Conservation (phyloP, 2,797 vertebrate genomes). For the Lepilemur septentrionalis region DNA sequence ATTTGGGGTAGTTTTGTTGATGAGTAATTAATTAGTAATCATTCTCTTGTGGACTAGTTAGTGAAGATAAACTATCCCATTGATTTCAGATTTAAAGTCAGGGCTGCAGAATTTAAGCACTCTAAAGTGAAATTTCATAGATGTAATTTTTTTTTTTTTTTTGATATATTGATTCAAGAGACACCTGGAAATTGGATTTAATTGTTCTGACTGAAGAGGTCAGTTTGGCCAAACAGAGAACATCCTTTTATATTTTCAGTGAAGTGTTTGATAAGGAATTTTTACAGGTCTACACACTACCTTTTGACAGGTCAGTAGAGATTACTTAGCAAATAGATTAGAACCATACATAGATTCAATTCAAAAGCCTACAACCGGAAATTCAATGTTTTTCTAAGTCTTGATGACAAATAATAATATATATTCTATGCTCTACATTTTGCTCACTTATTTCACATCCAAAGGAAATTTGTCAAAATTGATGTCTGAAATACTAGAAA, state of each 20-base stretch:
- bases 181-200: neutral
- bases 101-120: neutral
- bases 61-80: neutral
- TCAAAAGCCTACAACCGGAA: neutral
- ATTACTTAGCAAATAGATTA: neutral
- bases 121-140: neutral
- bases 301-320: neutral
- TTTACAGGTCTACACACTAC: neutral
- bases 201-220: neutral
- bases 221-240: neutral
- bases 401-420: neutral
- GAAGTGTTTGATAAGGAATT: neutral
- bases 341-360: neutral
- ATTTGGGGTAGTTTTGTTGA: neutral
- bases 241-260: neutral
- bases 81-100: neutral
- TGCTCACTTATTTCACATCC: neutral
- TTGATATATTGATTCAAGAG: neutral
- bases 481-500: neutral
- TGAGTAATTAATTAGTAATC: constrained; percentile 36
- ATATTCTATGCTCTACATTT: neutral
- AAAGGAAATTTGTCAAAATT: neutral
- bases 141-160: neutral
- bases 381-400: neutral
- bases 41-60: neutral